phyloP scores from a whole-genome alignment of 2,113 vertebrate genomes.

The Miniopterus natalensis region DNA sequence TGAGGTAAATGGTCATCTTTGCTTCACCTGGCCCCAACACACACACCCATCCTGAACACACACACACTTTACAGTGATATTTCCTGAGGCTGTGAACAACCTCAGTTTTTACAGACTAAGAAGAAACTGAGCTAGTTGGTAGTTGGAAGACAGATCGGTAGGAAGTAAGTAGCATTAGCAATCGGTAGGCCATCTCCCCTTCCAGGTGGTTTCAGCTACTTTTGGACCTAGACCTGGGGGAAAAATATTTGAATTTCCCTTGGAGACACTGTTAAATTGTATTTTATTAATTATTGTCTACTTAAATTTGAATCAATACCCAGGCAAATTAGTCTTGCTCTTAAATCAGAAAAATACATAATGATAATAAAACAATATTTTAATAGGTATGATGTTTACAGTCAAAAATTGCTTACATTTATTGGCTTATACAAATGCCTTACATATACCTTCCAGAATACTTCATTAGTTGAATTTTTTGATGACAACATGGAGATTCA shows the following conservation, averaged over 20 bases:
- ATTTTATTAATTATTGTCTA: slow-evolving; percentile 65
- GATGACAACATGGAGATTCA: neutral
- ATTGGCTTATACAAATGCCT: neutral
- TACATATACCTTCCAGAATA: neutral
- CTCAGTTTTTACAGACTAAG: neutral
- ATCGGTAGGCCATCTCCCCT: neutral
- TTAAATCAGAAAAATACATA: slow-evolving; percentile 38
- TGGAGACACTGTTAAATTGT: slow-evolving; percentile 17
- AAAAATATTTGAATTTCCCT: slow-evolving; percentile 52
- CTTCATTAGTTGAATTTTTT: slow-evolving; percentile 6
- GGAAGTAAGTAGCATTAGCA: neutral
- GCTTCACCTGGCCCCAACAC: neutral
- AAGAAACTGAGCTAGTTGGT: neutral
- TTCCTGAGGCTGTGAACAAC: neutral
- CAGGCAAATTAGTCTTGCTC: slow-evolving; percentile 28
- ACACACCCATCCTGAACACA: neutral
- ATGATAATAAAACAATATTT: slow-evolving; percentile 37
- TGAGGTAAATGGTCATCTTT: neutral
- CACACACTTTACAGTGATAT: neutral
- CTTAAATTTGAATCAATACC: slow-evolving; percentile 57
- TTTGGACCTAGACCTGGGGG: neutral
- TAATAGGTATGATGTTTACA: neutral
- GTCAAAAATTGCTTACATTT: neutral
- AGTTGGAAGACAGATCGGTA: neutral
- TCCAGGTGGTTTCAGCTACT: neutral